Evolutionary conservation across 92 coral and sea anemone species (phyloP).

Genomic region (Zoanthus sociatus): DNA sequence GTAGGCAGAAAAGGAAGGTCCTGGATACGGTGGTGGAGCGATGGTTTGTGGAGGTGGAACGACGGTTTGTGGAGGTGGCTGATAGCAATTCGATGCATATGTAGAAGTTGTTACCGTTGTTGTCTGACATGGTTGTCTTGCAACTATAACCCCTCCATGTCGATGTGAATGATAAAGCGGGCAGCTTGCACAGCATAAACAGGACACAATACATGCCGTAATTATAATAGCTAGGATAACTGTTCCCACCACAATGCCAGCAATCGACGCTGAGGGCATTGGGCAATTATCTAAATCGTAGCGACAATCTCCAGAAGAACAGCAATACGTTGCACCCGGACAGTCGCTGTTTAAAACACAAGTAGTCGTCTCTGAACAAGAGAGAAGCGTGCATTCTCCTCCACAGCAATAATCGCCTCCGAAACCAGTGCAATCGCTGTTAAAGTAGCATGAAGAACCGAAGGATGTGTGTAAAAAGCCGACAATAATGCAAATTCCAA

Average conservation of each 20-base stretch:
- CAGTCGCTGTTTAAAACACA: slow-evolving; percentile 4
- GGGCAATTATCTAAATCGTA: slow-evolving; percentile 16
- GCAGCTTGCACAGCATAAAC: not conserved
- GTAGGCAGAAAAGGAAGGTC: not conserved
- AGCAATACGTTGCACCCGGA: slow-evolving; percentile 1
- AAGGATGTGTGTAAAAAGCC: too few species aligned
- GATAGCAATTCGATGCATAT: not conserved
- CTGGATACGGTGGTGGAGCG: slow-evolving; percentile 18
- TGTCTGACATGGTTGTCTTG: slow-evolving; percentile 8
- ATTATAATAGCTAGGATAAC: not conserved
- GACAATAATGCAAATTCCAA: too few species aligned
- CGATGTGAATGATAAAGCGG: slow-evolving; percentile 15
- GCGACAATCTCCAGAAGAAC: slow-evolving; percentile 30
- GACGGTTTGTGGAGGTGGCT: not conserved
- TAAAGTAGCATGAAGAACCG: too few species aligned
- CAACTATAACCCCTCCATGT: not conserved
- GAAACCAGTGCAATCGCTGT: too few species aligned
- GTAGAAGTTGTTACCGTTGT: not conserved
- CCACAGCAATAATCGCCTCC: not conserved
- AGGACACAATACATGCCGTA: not conserved
- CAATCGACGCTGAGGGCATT: not conserved
- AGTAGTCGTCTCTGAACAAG: slow-evolving; percentile 18
- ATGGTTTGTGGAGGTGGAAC: slow-evolving; percentile 2
- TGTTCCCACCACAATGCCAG: not conserved
- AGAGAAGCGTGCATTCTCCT: not conserved